Percentiles rank a stretch among this genome's conserved stretches.
These are phyloP conservation scores for Erythrolamprus reginae DNA, from an alignment of 2,113 vertebrate genomes.

Conservation along the genomic window DNA sequence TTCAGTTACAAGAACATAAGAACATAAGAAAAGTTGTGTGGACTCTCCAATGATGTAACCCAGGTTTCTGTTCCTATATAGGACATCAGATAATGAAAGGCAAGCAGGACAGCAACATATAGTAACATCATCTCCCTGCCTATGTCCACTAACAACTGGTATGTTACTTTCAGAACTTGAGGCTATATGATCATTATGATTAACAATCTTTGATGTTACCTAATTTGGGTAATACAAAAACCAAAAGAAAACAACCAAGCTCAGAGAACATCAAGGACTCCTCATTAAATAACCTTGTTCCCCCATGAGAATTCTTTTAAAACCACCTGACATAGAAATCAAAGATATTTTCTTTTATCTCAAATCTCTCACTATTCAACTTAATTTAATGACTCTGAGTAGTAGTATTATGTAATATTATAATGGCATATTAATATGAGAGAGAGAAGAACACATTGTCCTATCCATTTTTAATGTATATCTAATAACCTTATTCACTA, in stretches of 20 bases:
- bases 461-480: not conserved
- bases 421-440: not conserved
- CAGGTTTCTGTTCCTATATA: not conserved
- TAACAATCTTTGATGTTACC: not conserved
- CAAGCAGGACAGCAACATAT: not conserved
- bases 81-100: not conserved
- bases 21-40: not conserved
- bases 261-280: no score
- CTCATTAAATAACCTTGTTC: not conserved
- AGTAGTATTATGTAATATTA: not conserved
- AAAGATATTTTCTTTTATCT: not conserved
- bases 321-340: not conserved
- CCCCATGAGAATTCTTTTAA: not conserved
- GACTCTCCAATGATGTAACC: not conserved
- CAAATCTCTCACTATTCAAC: not conserved
- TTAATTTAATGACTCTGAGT: not conserved
- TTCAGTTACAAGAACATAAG: not conserved
- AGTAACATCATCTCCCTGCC: not conserved
- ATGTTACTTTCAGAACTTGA: not conserved
- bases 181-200: not conserved
- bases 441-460: not conserved
- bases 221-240: no score
- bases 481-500: not conserved
- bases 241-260: no score
- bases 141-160: not conserved